Base-by-base conservation (phyloP, 1,140 invertebrate genomes). In the Zaprionus ornatus region DNA sequence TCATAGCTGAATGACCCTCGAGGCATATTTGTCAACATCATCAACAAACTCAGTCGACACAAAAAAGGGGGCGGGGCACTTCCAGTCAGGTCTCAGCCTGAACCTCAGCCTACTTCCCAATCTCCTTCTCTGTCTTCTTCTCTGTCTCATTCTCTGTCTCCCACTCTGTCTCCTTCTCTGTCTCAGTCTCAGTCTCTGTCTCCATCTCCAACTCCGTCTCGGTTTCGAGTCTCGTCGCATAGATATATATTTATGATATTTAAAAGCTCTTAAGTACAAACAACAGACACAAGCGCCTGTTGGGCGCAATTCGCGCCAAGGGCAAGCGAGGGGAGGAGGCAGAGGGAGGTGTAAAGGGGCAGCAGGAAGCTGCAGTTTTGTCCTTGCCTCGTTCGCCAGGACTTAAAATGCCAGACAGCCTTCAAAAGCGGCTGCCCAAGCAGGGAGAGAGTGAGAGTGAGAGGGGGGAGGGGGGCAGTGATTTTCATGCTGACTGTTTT, bases 251-350 rank as follows among this genome's bases (percentile, higher is more conserved):
- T 90, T 90, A 90, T 90, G 85, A 90, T 90, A 90, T 90, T 90
- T 90, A 90, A 90, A 90, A 90, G 85, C 85, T 90, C 86, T 90
- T 90, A 90, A 90, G 86, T 90, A 90, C 85, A 90, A 90, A 90
- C 85, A 90, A 90, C 81, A 85, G 86, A 45, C 40, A 85, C 85
- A 90, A 76, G 80, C 66, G 76, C 25, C 61, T 66, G 64, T 57
- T 69, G 54, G 56, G 71, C 63, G 48, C 57, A 67, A 52, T 59
- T 61, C 55, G 72, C 55, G 54, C n/a, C 55, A 12, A 42, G 37
- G 56, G 64, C 25, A 37, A 54, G 12, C 27, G 52, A 15, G n/a
- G 45, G n/a, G 29, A 12, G 15, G 5, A 12, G 13, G 42, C 15
- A 0, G 4, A 10, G 25, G 61, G 5, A 2, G 50, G 25, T 21